Percentiles rank a stretch among this genome's conserved stretches.
Evolutionary conservation across 2,888 invertebrate genomes (phyloP).

Genomic region (Chalcis sispes): DNA sequence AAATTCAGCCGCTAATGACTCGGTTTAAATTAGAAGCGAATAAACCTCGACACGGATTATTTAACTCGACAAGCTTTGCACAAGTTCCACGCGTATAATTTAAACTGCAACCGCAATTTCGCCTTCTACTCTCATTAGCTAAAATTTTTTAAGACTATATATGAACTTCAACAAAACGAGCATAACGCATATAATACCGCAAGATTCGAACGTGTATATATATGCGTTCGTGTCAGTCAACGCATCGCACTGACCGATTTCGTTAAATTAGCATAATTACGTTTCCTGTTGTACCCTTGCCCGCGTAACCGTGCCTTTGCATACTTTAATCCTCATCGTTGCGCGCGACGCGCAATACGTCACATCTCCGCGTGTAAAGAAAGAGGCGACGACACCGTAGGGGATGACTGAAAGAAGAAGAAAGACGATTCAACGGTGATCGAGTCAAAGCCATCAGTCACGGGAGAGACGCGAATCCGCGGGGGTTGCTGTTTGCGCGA

Average conservation of each 20-base stretch:
- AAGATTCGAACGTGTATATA: too few relatives aligned
- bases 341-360: too few relatives aligned
- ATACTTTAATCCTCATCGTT: conserved; percentile 63
- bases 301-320: conserved; percentile 66
- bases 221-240: neutral
- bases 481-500: conserved; percentile 66
- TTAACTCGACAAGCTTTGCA: too few relatives aligned
- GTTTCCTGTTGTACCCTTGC: conserved; percentile 26
- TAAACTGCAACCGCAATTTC: too few relatives aligned
- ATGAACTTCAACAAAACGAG: neutral
- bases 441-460: conserved; percentile 73
- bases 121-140: too few relatives aligned
- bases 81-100: too few relatives aligned
- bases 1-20: too few relatives aligned
- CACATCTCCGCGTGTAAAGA: neutral
- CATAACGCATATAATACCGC: too few relatives aligned
- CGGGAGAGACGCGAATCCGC: conserved; percentile 65
- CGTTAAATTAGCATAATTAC: conserved; percentile 57
- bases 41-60: too few relatives aligned
- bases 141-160: too few relatives aligned
- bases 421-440: conserved; percentile 65
- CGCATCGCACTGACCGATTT: conserved; percentile 40
- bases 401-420: conserved; percentile 32
- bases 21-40: too few relatives aligned
- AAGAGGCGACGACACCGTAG: neutral